These are phyloP conservation scores for Nematostella vectensis DNA, from an alignment of 92 coral and sea anemone genomes.

Conservation along the genomic window DNA sequence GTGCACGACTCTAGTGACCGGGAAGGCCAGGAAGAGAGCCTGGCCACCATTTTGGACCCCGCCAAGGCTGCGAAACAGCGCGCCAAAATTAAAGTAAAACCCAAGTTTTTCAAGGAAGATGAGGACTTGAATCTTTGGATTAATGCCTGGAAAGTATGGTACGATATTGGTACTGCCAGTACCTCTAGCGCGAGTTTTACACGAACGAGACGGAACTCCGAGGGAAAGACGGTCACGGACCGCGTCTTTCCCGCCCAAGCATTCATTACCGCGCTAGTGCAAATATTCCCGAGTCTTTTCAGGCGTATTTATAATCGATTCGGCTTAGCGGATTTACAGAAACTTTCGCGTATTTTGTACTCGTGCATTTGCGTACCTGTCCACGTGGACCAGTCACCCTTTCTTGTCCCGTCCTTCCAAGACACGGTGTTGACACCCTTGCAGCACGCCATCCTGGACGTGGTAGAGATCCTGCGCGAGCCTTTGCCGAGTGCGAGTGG, in stretches of 20 bases:
- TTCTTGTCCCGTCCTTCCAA: slow-evolving; percentile 80
- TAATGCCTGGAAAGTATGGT: slow-evolving; percentile 97
- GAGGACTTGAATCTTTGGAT: slow-evolving; percentile 95
- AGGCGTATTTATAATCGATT: slow-evolving; percentile 82
- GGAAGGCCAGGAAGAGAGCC: slow-evolving; percentile 32
- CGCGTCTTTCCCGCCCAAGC: slow-evolving; percentile 76
- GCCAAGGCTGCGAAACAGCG: slow-evolving; percentile 38
- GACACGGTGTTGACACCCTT: slow-evolving; percentile 76
- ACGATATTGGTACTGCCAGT: slow-evolving; percentile 72
- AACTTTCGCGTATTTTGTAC: slow-evolving; percentile 70
- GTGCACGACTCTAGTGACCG: slow-evolving; percentile 81
- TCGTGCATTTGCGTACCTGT: slow-evolving; percentile 77
- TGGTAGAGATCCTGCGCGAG: slow-evolving; percentile 75
- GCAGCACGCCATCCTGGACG: slow-evolving; percentile 80
- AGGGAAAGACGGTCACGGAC: slow-evolving; percentile 62
- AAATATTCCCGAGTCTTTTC: slow-evolving; percentile 80
- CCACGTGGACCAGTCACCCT: slow-evolving; percentile 85
- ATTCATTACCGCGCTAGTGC: slow-evolving; percentile 78
- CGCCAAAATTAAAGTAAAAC: slow-evolving; percentile 75
- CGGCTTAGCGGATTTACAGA: slow-evolving; percentile 94
- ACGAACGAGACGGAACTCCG: slow-evolving; percentile 73
- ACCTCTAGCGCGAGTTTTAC: slow-evolving; percentile 44
- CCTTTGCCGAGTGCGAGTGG: slow-evolving; percentile 72
- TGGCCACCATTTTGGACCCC: slow-evolving; percentile 33
- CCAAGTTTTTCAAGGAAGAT: slow-evolving; percentile 83